Conservation (phyloP, 2,888 invertebrate genomes). For the Perdita meconis region DNA sequence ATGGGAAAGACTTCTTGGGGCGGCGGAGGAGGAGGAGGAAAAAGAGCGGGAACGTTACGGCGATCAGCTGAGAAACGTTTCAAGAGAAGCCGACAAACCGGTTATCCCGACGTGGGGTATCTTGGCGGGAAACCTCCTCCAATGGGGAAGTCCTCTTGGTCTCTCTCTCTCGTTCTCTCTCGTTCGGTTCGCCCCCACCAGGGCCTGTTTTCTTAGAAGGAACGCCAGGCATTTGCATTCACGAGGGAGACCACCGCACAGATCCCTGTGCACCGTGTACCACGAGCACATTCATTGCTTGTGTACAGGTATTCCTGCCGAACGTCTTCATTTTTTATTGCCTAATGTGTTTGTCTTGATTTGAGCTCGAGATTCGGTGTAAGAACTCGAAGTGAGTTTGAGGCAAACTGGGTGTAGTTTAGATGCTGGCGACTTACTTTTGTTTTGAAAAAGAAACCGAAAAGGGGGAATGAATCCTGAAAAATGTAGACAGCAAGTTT, state of each 20-base stretch:
- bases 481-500: too few species aligned
- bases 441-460: too few species aligned
- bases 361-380: too few species aligned
- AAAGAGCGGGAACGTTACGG: constrained; percentile 36
- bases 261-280: constrained; percentile 22
- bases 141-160: constrained; percentile 53
- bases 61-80: constrained; percentile 65
- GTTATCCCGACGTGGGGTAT: constrained; percentile 56
- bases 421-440: too few species aligned
- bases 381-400: too few species aligned
- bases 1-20: neutral
- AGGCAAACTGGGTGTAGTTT: too few species aligned
- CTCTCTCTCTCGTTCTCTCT: neutral
- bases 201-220: constrained; percentile 73
- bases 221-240: constrained; percentile 74
- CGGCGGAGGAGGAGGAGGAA: neutral
- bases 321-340: neutral
- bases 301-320: neutral
- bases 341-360: too few species aligned
- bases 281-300: neutral
- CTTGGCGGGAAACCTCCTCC: constrained; percentile 74
- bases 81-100: constrained; percentile 56
- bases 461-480: too few species aligned
- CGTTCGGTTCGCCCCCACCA: constrained; percentile 22
- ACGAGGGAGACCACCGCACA: constrained; percentile 60